These are phyloP conservation scores for Coenonympha glycerion DNA, from an alignment of 2,888 invertebrate species.

Conservation along the genomic window DNA sequence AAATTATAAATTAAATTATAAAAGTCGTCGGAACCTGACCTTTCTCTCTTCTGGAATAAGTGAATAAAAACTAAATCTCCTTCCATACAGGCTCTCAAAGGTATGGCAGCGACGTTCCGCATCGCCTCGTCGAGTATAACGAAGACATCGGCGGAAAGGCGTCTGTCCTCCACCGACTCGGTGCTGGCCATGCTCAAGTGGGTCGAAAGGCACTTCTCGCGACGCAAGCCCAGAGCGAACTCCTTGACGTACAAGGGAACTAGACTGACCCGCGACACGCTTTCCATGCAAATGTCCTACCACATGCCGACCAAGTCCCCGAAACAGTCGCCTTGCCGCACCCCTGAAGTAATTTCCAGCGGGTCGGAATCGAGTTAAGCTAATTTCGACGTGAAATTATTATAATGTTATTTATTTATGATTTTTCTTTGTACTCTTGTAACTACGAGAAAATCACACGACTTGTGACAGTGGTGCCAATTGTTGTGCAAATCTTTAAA, in stretches of 20 bases:
- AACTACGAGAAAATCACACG: no score
- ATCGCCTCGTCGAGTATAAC: conserved; percentile 89
- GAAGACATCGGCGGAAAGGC: conserved; percentile 89
- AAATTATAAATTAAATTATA: no score
- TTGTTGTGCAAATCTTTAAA: no score
- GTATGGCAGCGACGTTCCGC: conserved; percentile 94
- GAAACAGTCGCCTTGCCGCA: conserved; percentile 49
- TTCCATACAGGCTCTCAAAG: conserved; percentile 83
- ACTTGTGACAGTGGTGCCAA: no score
- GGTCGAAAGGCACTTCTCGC: conserved; percentile 89
- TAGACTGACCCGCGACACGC: conserved; percentile 79
- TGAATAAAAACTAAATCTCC: not conserved
- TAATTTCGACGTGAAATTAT: not conserved
- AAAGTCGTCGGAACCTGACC: no score
- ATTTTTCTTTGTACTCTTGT: not conserved
- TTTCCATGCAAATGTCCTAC: conserved; percentile 86
- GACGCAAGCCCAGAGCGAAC: conserved; percentile 84
- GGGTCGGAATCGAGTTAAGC: conserved; percentile 65
- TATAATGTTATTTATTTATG: no score
- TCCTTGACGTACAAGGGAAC: conserved; percentile 78
- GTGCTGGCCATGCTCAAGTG: conserved; percentile 92
- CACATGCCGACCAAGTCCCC: conserved; percentile 61
- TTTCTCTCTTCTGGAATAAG: not conserved
- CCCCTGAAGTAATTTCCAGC: conserved; percentile 53
- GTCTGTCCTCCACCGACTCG: conserved; percentile 91